Percentiles rank a stretch among this genome's conserved stretches.
Evolutionary conservation across 2,113 vertebrate species (phyloP).

Genomic region (Lanius collurio): DNA sequence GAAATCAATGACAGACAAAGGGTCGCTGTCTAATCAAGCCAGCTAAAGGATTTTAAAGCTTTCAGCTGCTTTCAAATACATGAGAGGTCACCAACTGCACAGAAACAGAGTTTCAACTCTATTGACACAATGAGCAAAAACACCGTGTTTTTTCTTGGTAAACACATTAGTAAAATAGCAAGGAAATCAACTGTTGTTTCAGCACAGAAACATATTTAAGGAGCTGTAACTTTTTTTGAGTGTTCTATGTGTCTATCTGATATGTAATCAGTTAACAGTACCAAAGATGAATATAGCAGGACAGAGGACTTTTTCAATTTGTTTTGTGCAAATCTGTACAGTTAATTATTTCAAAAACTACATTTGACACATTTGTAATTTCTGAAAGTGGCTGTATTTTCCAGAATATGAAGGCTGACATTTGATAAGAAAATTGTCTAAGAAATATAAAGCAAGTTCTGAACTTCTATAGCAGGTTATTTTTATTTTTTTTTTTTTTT

Average conservation of each 20-base stretch:
- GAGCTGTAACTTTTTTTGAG: neutral
- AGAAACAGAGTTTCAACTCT: neutral
- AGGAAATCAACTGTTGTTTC: neutral
- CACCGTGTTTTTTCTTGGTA: neutral
- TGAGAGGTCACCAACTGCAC: neutral
- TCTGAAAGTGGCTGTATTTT: neutral
- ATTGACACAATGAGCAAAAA: conserved; percentile 3
- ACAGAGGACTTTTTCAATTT: neutral
- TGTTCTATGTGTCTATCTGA: neutral
- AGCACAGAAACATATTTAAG: neutral
- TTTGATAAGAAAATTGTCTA: neutral
- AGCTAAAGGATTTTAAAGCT: conserved; percentile 29
- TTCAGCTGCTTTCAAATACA: conserved; percentile 1
- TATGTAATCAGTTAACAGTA: neutral
- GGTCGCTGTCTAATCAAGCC: conserved; percentile 11
- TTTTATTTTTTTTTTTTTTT: neutral
- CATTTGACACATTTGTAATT: neutral
- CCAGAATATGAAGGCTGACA: neutral
- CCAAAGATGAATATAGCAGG: neutral
- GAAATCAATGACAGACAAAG: conserved; percentile 50
- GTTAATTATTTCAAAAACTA: neutral
- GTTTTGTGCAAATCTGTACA: neutral
- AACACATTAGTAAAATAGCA: conserved; percentile 1
- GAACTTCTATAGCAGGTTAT: neutral
- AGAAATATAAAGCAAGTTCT: neutral